A percentile compares a stretch with the other conserved stretches of the same genome.
phyloP scores from a whole-genome alignment of 2,888 invertebrate genomes.

The Frankliniella intonsa region DNA sequence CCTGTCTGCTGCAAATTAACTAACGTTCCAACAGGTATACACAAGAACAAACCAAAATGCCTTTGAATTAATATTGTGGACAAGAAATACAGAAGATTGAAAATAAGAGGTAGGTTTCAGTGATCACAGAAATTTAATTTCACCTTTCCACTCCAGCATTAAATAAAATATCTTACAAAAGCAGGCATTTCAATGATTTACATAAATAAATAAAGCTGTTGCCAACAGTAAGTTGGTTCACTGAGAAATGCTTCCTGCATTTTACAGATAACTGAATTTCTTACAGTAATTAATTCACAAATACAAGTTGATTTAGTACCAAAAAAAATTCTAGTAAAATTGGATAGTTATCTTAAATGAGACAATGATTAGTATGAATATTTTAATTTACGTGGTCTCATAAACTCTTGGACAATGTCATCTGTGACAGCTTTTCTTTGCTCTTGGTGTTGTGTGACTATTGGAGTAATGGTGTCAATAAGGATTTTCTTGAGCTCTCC shows the following conservation, averaged over 20 bases:
- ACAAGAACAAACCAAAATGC: not conserved
- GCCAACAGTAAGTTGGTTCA: not conserved
- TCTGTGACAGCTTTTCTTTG: constrained; percentile 76
- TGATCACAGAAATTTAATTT: not conserved
- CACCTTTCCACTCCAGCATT: not conserved
- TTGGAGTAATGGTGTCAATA: constrained; percentile 71
- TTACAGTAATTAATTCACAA: not conserved
- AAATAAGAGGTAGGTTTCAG: not conserved
- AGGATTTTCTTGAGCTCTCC: constrained; percentile 92
- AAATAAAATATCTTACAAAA: not conserved
- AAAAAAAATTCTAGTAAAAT: not conserved
- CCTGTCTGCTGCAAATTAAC: not conserved
- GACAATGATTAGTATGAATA: constrained; percentile 44
- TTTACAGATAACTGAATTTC: not conserved
- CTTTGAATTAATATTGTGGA: not conserved
- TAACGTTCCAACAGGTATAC: not conserved
- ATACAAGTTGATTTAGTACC: not conserved
- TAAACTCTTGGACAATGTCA: constrained; percentile 74
- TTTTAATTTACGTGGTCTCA: constrained; percentile 74
- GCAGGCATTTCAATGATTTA: not conserved
- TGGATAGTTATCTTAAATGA: not conserved
- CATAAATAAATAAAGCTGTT: not conserved
- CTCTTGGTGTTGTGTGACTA: constrained; percentile 78
- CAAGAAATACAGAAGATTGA: not conserved
- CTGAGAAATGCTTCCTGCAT: not conserved